Conservation (phyloP, 2,888 invertebrate genomes). For the Zaprionus obscuricornis region DNA sequence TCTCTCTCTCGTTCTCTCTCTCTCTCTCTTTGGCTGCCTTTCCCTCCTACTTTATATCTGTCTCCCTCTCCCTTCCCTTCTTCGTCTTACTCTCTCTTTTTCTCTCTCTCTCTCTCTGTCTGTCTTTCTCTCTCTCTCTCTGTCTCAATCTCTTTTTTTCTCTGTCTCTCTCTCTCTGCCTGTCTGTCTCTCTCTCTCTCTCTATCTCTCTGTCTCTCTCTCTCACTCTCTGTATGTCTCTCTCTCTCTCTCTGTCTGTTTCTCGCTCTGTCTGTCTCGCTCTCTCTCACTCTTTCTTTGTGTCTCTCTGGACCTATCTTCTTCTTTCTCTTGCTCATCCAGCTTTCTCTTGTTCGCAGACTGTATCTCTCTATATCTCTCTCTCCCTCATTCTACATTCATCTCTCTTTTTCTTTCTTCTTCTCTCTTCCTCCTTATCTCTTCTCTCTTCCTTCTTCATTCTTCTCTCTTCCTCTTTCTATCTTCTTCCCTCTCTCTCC, state of each 20-base stretch:
- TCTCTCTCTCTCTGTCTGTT: conserved; percentile 5
- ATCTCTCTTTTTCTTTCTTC: conserved; percentile 6
- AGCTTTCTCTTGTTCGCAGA: too few relatives aligned
- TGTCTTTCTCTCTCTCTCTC: conserved; percentile 5
- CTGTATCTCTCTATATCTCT: conserved; percentile 9
- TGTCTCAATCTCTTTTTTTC: conserved; percentile 24
- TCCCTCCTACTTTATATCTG: too few relatives aligned
- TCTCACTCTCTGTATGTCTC: conserved; percentile 11
- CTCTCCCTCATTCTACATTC: conserved; percentile 5
- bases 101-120: conserved; percentile 8
- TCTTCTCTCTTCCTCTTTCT: conserved; percentile 14
- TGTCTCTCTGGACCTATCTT: neutral
- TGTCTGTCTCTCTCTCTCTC: conserved; percentile 4
- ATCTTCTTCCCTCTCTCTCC: conserved; percentile 47
- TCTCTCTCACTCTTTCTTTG: too few relatives aligned
- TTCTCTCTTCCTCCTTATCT: conserved; percentile 4
- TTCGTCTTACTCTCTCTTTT: conserved; percentile 12
- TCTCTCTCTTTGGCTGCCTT: conserved; percentile 10
- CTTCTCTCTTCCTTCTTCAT: too few relatives aligned
- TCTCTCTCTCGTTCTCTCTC: conserved; percentile 2
- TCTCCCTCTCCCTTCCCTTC: neutral
- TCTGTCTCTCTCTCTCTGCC: too few relatives aligned
- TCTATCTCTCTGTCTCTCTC: conserved; percentile 11
- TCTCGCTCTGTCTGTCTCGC: too few relatives aligned
- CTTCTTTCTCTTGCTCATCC: conserved; percentile 16